A percentile compares a stretch with the other conserved stretches of the same genome.
phyloP scores from a whole-genome alignment of 64 coral and sea anemone species.

The Platygyra sinensis region DNA sequence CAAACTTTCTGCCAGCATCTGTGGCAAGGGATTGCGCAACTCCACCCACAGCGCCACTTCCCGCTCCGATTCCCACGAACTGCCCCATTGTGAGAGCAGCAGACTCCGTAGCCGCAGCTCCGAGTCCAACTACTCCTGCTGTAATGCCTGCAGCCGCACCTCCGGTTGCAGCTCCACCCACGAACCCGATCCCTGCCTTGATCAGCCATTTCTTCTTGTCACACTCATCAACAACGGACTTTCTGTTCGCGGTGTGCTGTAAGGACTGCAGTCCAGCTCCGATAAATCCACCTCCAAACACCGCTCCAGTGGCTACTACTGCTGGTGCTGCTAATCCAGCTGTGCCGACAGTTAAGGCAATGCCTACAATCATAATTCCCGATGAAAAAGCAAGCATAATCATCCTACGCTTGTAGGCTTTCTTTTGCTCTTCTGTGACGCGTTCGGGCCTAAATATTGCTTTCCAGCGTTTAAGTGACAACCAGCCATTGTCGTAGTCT shows the following conservation, averaged over 20 bases:
- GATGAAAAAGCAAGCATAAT: not conserved
- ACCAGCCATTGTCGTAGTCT: conserved; percentile 66
- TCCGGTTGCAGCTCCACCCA: conserved; percentile 42
- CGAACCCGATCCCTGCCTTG: conserved; percentile 29
- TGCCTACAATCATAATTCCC: not conserved
- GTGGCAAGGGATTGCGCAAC: not conserved
- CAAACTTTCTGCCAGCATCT: conserved; percentile 37
- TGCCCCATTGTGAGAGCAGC: conserved; percentile 10
- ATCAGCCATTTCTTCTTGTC: not conserved
- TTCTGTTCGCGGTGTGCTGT: not conserved
- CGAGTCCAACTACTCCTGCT: conserved; percentile 39
- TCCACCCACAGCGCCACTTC: conserved; percentile 47
- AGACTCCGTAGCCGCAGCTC: conserved; percentile 31
- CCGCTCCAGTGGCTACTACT: not conserved
- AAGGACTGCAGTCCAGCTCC: conserved; percentile 33
- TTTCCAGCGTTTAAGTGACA: not conserved
- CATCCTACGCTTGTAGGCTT: conserved; percentile 8
- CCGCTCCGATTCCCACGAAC: conserved; percentile 20
- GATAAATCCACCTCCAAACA: conserved; percentile 15
- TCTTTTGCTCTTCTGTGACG: conserved; percentile 51
- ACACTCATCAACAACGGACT: conserved; percentile 40
- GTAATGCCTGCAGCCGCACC: conserved; percentile 52
- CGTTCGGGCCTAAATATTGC: conserved; percentile 66
- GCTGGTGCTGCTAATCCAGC: conserved; percentile 47
- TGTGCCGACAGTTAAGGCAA: not conserved